Evolutionary conservation across 2,888 invertebrate genomes (phyloP), one percentile per base, ranked within the genome.

Genomic region (Toxonevra muliebris): DNA sequence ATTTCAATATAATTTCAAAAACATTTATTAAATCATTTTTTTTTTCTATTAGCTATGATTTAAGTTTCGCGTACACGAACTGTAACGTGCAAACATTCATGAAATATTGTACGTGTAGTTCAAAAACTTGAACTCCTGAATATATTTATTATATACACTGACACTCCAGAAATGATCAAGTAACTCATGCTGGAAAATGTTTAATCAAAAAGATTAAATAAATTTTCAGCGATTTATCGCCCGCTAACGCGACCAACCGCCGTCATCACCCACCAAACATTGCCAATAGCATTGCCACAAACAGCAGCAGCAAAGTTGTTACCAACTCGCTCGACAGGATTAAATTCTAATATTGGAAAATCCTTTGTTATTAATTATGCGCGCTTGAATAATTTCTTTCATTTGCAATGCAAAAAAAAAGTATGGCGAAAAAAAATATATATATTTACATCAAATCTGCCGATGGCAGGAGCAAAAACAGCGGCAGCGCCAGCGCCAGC

Each of bases 361-460:
- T 75, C 75, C 70, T 75, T 75, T 71, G 74, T 74, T 73, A 76
- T 76, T 74, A 75, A 76, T 76, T 75, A 74, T 73, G 73, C 72
- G 71, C 76, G 74, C 75, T 73, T 73, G 74, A 74, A 72, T 76
- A 73, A 75, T 69, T 76, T 72, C 65, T 66, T 72, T 72, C 69
- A 70, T 74, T 75, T 70, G 48, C 55, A 40, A 64, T 45, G 63
- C 45, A 55, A 64, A 30, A 19, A 61, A 40, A 55, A 20, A 68
- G 63, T 40, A 68, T 61, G 30, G 43, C 45, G 53, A 42, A 41
- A 53, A 53, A 58, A 41, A 58, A n/a, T n/a, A n/a, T n/a, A n/a
- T n/a, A n/a, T n/a, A n/a, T 57, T 40, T 52, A 61, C 61, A 30
- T n/a, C 61, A 15, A 54, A 20, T 30, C 54, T 4, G 40, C 11